Conservation (phyloP, 2,113 vertebrate species). For the Lepidothrix coronata region DNA sequence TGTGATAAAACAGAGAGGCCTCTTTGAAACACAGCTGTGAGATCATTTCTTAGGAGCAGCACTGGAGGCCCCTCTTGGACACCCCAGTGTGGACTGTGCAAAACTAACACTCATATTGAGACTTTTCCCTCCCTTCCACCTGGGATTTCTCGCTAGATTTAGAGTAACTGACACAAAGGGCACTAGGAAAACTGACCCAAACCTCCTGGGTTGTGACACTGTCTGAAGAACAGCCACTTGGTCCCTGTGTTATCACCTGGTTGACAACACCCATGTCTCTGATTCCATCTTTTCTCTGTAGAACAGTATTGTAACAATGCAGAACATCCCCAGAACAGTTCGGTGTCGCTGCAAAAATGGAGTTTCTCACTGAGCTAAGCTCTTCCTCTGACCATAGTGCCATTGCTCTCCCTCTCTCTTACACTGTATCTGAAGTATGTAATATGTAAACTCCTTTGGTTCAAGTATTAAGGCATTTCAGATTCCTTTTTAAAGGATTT, state of each 20-base stretch:
- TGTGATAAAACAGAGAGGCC: neutral
- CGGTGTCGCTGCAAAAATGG: neutral
- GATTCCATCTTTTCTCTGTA: fast-evolving
- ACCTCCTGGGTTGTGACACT: neutral
- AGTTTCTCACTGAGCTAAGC: neutral
- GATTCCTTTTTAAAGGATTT: constrained; percentile 71
- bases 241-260: fast-evolving
- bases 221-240: neutral
- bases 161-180: neutral
- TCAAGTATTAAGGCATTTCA: constrained; percentile 83
- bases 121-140: neutral
- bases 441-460: constrained; percentile 79
- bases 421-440: neutral
- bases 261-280: neutral
- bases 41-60: neutral
- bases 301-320: fast-evolving
- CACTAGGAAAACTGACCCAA: neutral
- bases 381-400: neutral
- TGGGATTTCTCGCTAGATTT: neutral
- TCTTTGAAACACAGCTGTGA: neutral
- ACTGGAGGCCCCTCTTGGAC: neutral
- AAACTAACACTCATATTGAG: neutral
- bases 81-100: neutral
- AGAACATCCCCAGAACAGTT: neutral
- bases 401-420: neutral